Percentiles rank a stretch among this genome's conserved stretches.
Evolutionary conservation across 2,113 vertebrate species (phyloP).

Genomic region (Petromus typicus): DNA sequence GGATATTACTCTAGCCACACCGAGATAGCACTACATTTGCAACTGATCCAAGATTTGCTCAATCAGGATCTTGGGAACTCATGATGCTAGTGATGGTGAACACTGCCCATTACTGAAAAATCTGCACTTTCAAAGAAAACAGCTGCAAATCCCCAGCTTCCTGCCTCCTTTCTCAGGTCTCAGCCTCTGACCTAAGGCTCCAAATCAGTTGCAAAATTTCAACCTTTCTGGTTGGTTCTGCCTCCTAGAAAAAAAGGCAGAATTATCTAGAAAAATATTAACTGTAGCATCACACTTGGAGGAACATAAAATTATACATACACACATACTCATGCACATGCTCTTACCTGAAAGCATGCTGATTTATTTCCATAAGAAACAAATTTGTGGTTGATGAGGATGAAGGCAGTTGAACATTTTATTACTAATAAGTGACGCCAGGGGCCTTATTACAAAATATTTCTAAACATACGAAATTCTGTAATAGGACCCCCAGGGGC

Average conservation of each 20-base stretch:
- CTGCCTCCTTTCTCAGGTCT: accelerated
- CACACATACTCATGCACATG: not conserved
- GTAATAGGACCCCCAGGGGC: slow-evolving; percentile 81
- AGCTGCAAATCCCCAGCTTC: not conserved
- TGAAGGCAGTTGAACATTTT: slow-evolving; percentile 81
- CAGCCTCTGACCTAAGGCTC: slow-evolving; percentile 46
- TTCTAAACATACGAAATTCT: slow-evolving; percentile 83
- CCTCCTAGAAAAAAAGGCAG: slow-evolving; percentile 56
- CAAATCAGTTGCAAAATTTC: not conserved
- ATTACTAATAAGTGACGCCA: slow-evolving; percentile 83
- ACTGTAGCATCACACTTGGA: slow-evolving; percentile 65
- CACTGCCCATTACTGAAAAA: not conserved
- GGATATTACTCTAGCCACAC: not conserved
- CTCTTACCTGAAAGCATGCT: not conserved
- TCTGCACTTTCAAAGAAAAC: slow-evolving; percentile 35
- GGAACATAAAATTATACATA: slow-evolving; percentile 58
- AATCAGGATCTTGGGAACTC: not conserved
- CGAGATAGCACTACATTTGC: not conserved
- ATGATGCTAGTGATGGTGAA: not conserved
- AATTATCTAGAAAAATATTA: slow-evolving; percentile 57
- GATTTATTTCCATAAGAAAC: slow-evolving; percentile 82
- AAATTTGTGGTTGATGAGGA: slow-evolving; percentile 77
- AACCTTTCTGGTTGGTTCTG: slow-evolving; percentile 71
- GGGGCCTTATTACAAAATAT: slow-evolving; percentile 85
- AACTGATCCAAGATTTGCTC: not conserved